A percentile compares a stretch with the other conserved stretches of the same genome.
phyloP scores from a whole-genome alignment of 2,797 vertebrate species.

The Discoglossus pictus region DNA sequence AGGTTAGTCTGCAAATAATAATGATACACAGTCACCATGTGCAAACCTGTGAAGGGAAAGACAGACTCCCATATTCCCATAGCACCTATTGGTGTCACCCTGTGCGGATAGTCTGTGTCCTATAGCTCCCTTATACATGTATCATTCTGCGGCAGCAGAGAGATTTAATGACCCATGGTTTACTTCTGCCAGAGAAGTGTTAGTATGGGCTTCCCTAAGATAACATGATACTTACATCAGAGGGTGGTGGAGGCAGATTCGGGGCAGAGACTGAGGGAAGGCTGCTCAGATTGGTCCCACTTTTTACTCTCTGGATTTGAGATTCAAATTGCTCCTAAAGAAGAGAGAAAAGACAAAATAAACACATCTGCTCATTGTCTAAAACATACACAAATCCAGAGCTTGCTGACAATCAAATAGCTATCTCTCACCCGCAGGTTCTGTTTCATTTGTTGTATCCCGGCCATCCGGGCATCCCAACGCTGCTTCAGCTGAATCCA shows the following conservation, averaged over 20 bases:
- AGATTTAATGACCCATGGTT: no score
- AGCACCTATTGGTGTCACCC: no score
- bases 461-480: constrained; percentile 74
- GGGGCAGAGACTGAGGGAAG: constrained; percentile 74
- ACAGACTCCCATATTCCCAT: no score
- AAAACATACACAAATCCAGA: no score
- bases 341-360: constrained; percentile 8
- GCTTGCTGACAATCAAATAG: not conserved
- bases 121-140: no score
- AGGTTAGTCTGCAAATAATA: constrained; percentile 66
- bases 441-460: constrained; percentile 73
- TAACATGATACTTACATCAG: constrained; percentile 76
- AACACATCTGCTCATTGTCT: no score
- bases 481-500: constrained; percentile 73
- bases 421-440: constrained; percentile 68
- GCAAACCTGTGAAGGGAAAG: no score
- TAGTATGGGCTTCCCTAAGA: no score
- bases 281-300: constrained; percentile 73
- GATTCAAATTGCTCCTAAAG: constrained; percentile 72
- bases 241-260: constrained; percentile 69
- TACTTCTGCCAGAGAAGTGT: no score
- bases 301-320: constrained; percentile 75
- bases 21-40: constrained; percentile 26
- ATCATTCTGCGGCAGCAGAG: no score
- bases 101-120: not conserved